These are phyloP conservation scores for Corythaeola cristata DNA, from an alignment of 2,113 vertebrate species.

Conservation along the genomic window DNA sequence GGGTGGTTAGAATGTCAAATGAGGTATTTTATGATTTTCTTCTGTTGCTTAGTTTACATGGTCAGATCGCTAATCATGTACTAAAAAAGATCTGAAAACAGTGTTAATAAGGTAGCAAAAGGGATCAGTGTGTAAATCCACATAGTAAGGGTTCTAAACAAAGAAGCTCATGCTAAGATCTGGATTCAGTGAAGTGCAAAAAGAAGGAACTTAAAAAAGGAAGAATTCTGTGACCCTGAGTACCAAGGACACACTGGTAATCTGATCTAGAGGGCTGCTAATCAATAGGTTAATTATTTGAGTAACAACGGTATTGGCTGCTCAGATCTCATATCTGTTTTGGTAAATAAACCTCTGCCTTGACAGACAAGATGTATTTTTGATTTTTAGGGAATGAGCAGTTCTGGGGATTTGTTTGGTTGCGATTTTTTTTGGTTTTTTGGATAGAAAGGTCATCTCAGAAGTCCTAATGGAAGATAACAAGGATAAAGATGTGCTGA, in stretches of 20 bases:
- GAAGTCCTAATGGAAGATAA: not conserved
- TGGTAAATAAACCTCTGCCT: not conserved
- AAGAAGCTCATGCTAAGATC: not conserved
- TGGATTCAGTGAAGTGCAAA: not conserved
- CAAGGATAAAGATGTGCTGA: not conserved
- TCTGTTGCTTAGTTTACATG: not conserved
- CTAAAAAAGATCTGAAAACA: not conserved
- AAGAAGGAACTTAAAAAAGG: not conserved
- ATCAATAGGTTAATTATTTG: constrained; percentile 10
- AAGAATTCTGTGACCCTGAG: not conserved
- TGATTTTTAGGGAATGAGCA: not conserved
- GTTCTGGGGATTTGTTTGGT: fast-evolving
- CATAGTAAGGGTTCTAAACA: not conserved
- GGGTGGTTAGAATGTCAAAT: not conserved
- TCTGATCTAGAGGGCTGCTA: not conserved
- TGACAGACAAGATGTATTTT: not conserved
- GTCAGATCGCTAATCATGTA: not conserved
- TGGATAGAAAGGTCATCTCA: not conserved
- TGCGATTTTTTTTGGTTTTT: fast-evolving
- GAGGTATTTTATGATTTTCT: not conserved
- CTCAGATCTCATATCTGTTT: not conserved
- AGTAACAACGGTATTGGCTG: not conserved
- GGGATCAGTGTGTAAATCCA: not conserved
- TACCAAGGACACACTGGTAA: not conserved
- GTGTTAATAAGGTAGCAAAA: not conserved